Evolutionary conservation across 1,140 invertebrate genomes (phyloP).

Genomic region (Pogonognathellus flavescens): DNA sequence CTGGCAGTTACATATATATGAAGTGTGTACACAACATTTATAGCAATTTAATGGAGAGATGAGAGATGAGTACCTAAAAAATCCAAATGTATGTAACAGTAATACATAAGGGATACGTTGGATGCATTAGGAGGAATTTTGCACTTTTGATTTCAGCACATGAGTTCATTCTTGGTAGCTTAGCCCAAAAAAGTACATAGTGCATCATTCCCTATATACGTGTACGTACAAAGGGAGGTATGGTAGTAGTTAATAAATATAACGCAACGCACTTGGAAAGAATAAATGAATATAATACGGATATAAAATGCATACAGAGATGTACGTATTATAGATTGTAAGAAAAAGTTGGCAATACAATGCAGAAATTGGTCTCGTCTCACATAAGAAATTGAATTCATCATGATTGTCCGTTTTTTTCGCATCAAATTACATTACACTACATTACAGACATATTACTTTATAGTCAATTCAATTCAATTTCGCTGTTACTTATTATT

Average conservation of each 20-base stretch:
- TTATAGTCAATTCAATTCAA: slow-evolving; percentile 32
- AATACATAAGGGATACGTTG: background rate
- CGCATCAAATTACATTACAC: slow-evolving; percentile 38
- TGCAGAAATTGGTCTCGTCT: slow-evolving; percentile 41
- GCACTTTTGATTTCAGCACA: slow-evolving; percentile 25
- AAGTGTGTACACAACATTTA: no score
- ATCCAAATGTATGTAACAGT: background rate
- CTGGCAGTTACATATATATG: no score
- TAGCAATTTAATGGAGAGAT: no score
- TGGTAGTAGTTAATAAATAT: no score
- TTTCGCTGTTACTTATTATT: slow-evolving; percentile 36
- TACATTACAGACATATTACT: slow-evolving; percentile 22
- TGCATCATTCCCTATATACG: no score
- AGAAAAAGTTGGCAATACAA: slow-evolving; percentile 41
- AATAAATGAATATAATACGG: no score
- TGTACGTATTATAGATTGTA: slow-evolving; percentile 6
- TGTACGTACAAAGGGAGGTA: no score
- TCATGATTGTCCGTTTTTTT: slow-evolving; percentile 34
- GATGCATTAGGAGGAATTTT: background rate
- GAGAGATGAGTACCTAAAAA: no score
- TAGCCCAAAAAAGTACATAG: background rate
- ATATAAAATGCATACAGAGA: slow-evolving; percentile 7
- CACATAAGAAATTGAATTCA: slow-evolving; percentile 31
- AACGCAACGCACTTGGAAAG: no score
- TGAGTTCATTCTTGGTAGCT: background rate